phyloP scores from a whole-genome alignment of 2,797 vertebrate species.

The Gambelia wislizenii region DNA sequence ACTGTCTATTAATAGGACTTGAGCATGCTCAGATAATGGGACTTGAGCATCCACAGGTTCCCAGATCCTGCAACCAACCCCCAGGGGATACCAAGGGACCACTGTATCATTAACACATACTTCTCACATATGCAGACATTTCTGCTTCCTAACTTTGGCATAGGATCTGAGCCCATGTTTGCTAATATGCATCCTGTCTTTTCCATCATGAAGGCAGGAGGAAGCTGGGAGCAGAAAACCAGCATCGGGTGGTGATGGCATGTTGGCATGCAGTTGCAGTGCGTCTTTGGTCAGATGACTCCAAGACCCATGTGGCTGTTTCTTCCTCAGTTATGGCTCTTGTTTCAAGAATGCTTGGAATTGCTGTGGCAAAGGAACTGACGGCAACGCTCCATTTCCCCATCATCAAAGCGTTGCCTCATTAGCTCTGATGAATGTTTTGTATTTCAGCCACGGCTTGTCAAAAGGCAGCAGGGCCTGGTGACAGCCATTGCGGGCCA shows the following conservation, averaged over 20 bases:
- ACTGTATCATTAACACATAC: too few species aligned
- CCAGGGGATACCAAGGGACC: too few species aligned
- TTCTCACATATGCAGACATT: too few species aligned
- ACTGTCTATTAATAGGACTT: too few species aligned
- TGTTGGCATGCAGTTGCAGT: neutral
- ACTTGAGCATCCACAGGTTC: too few species aligned
- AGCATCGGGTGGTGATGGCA: too few species aligned
- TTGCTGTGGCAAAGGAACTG: neutral
- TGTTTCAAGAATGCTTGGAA: neutral
- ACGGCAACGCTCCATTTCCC: fast-evolving
- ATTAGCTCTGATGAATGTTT: constrained; percentile 23
- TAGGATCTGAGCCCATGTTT: too few species aligned
- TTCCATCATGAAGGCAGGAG: neutral
- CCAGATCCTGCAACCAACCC: too few species aligned
- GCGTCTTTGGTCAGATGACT: neutral
- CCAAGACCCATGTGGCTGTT: neutral
- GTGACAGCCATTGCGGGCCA: neutral
- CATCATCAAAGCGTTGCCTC: neutral
- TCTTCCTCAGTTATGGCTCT: neutral
- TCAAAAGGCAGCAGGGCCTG: neutral
- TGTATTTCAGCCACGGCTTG: neutral
- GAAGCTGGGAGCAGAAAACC: neutral
- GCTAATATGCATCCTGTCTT: neutral
- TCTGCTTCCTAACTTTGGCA: too few species aligned
- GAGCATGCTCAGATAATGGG: too few species aligned